phyloP scores from a whole-genome alignment of 2,888 invertebrate species.

The Apamea monoglypha region DNA sequence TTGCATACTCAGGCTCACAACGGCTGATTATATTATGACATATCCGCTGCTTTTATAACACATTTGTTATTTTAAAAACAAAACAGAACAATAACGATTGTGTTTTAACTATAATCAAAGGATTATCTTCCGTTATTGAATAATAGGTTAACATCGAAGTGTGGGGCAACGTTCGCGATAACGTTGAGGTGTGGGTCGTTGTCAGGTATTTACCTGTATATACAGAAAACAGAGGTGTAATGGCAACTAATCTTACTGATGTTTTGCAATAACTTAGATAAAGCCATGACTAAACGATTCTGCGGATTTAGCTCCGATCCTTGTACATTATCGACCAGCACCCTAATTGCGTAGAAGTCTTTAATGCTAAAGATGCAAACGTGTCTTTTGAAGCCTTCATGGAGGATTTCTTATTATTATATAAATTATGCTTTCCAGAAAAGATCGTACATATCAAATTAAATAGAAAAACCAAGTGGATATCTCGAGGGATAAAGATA shows the following conservation, averaged over 20 bases:
- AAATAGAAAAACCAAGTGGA: too few relatives aligned
- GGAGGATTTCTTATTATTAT: too few relatives aligned
- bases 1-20: not conserved
- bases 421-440: too few relatives aligned
- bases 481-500: too few relatives aligned
- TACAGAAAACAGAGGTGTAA: constrained; percentile 15
- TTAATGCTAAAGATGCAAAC: too few relatives aligned
- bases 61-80: constrained; percentile 2
- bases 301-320: too few relatives aligned
- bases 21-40: not conserved
- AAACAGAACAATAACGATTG: constrained; percentile 18
- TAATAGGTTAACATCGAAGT: constrained; percentile 13
- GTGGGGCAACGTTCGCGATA: constrained; percentile 35
- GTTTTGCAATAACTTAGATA: constrained; percentile 21
- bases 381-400: too few relatives aligned
- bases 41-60: not conserved
- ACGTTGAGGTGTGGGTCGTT: not conserved
- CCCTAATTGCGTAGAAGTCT: too few relatives aligned
- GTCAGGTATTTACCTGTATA: not conserved
- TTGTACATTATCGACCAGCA: too few relatives aligned
- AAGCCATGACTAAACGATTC: not conserved
- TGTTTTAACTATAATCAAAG: constrained; percentile 15
- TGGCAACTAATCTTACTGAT: constrained; percentile 3
- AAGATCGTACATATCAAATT: too few relatives aligned
- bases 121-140: constrained; percentile 22